Conservation (phyloP, 2,888 invertebrate species). For the Scotopteryx bipunctaria region DNA sequence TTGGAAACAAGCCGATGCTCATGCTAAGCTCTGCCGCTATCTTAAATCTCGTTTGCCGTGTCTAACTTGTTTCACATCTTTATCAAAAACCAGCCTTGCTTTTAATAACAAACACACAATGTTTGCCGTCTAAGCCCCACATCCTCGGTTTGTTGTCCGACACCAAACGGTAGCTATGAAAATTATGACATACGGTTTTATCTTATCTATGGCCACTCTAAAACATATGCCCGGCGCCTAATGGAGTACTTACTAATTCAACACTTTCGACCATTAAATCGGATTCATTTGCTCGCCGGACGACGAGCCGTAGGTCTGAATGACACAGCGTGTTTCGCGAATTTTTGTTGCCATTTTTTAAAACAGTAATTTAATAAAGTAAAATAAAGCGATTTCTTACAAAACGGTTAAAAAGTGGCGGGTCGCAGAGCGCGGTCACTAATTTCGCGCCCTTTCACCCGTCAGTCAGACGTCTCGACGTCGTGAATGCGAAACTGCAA, state of each 20-base stretch:
- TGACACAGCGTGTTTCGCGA: slow-evolving; percentile 61
- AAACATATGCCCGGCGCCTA: slow-evolving; percentile 77
- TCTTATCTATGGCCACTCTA: slow-evolving; percentile 79
- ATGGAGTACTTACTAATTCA: slow-evolving; percentile 73
- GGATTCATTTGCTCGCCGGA: slow-evolving; percentile 55
- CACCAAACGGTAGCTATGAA: slow-evolving; percentile 77
- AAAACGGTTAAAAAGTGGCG: slow-evolving; percentile 42
- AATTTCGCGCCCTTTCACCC: slow-evolving; percentile 80
- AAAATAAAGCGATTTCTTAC: slow-evolving; percentile 33
- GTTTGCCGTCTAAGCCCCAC: slow-evolving; percentile 74
- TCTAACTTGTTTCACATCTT: slow-evolving; percentile 67
- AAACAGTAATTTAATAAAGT: slow-evolving; percentile 28
- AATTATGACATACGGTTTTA: slow-evolving; percentile 81
- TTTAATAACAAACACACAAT: slow-evolving; percentile 68
- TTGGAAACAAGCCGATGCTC: slow-evolving; percentile 45
- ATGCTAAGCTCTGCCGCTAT: slow-evolving; percentile 55
- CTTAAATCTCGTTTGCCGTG: slow-evolving; percentile 62
- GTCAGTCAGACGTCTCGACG: slow-evolving; percentile 74
- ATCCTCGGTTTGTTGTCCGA: slow-evolving; percentile 68
- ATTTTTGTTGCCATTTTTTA: slow-evolving; percentile 16
- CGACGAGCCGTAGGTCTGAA: slow-evolving; percentile 25
- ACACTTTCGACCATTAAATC: slow-evolving; percentile 73
- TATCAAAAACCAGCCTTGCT: slow-evolving; percentile 62
- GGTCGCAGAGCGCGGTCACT: slow-evolving; percentile 50
- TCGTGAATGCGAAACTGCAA: slow-evolving; percentile 54